Base-by-base conservation (phyloP, 2,888 invertebrate genomes). In the Acrobasis repandana region DNA sequence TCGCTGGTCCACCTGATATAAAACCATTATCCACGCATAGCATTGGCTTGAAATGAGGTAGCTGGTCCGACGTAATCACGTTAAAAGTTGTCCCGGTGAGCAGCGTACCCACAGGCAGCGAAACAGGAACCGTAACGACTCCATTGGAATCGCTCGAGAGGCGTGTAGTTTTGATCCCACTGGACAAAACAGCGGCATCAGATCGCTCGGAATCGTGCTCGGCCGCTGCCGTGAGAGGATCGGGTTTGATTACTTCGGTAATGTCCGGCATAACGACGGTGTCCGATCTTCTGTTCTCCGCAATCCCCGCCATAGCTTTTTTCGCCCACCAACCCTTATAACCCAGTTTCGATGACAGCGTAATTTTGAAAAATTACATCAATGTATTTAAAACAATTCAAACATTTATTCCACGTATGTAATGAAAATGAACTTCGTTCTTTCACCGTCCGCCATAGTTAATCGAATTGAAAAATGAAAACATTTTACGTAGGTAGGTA, bases 1-100 rank as follows among this genome's bases (percentile, higher is more conserved):
- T 90, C 34, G 95, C 95, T 2, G 93, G 86, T 57, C 93, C 92
- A 64, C 93, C 91, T 51, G 96, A 95, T 74, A 96, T 94, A 80
- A 96, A 97, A 43, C 96, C 96, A 83, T 96, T 97, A 79, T 97
- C 97, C 66, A 97, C 96, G 80, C 97, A 97, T 79, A 97, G 84
- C 94, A 97, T 96, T 70, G 96, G 96, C 81, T 97, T 96, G 79
- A 96, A 96, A 82, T 96, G 95, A 75, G 96, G 96, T 78, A 97
- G 85, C 80, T 97, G 96, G 76, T 97, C 97, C 43, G 96, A 95
- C 34, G 96, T 96, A 84, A 97, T 96, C 77, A 97, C 96, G 92
- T 97, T 97, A 88, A 96, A 97, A 50, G 97, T 95, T 67, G 96
- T 95, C 46, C 95, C 95, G 60, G 96, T 94, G 79, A 97, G 96